Evolutionary conservation across 2,113 vertebrate genomes (phyloP).

Genomic region (Corythaixoides concolor): DNA sequence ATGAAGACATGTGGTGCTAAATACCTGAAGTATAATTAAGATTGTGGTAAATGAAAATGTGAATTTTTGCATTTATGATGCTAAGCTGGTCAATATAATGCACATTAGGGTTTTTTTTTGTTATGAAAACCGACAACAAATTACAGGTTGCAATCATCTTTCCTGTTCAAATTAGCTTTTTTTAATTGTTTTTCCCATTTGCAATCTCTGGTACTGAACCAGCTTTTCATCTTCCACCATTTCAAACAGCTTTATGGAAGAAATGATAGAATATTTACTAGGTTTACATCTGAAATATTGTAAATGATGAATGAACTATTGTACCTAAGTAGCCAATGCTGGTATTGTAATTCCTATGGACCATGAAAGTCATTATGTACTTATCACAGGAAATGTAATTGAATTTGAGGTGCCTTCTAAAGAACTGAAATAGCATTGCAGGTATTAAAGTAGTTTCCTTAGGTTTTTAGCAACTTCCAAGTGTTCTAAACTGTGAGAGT

Average conservation of each 20-base stretch:
- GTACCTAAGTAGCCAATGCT: not conserved
- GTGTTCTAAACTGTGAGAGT: not conserved
- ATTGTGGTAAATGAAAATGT: not conserved
- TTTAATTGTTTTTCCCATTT: not conserved
- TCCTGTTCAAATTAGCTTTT: not conserved
- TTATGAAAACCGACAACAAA: not conserved
- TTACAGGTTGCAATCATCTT: not conserved
- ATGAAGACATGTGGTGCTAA: not conserved
- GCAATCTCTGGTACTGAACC: not conserved
- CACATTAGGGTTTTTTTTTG: not conserved
- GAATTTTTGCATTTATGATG: not conserved
- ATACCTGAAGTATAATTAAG: not conserved
- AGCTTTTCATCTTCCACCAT: not conserved
- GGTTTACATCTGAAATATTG: not conserved
- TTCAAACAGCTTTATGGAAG: not conserved
- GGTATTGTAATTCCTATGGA: not conserved
- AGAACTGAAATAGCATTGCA: not conserved
- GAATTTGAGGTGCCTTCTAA: not conserved
- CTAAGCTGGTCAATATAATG: not conserved
- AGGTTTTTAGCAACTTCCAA: not conserved
- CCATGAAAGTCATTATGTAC: not conserved
- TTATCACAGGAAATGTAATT: not conserved
- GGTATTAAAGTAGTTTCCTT: not conserved
- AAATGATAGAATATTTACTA: not conserved
- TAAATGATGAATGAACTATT: not conserved